These are phyloP conservation scores for Zygothrica quintamaculata DNA, from an alignment of 2,888 invertebrate genomes.

Conservation along the genomic window DNA sequence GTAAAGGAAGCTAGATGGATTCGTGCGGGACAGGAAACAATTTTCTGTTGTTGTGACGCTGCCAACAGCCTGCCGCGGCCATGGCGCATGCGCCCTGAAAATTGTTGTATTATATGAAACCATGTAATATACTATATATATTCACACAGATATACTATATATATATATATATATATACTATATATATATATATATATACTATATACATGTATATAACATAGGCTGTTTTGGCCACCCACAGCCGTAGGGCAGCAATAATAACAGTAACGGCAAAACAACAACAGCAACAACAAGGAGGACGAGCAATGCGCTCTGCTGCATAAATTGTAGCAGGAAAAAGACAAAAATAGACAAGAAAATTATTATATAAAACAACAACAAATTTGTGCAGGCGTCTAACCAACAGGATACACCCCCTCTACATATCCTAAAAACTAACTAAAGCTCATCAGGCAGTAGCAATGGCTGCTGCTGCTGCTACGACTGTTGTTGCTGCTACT, in stretches of 20 bases:
- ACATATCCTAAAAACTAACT: no score
- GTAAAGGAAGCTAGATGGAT: no score
- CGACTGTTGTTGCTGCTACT: constrained; percentile 16
- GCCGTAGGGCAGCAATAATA: constrained; percentile 52
- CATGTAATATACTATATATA: constrained; percentile 12
- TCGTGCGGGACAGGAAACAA: constrained; percentile 39
- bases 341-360: constrained; percentile 48
- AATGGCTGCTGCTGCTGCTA: constrained; percentile 6
- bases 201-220: constrained; percentile 34
- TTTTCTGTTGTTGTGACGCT: constrained; percentile 29
- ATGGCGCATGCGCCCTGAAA: constrained; percentile 66
- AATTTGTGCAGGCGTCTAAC: constrained; percentile 44
- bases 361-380: constrained; percentile 28
- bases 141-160: constrained; percentile 30
- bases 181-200: not conserved
- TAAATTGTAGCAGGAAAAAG: constrained; percentile 53
- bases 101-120: constrained; percentile 28
- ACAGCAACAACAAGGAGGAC: constrained; percentile 32
- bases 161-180: not conserved
- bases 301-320: constrained; percentile 36
- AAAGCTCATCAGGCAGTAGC: constrained; percentile 16
- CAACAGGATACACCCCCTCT: no score
- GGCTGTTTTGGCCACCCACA: constrained; percentile 64
- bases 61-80: constrained; percentile 5
- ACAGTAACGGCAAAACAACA: constrained; percentile 6